Conservation (phyloP, 1,140 invertebrate species). For the Liolophura sinensis region DNA sequence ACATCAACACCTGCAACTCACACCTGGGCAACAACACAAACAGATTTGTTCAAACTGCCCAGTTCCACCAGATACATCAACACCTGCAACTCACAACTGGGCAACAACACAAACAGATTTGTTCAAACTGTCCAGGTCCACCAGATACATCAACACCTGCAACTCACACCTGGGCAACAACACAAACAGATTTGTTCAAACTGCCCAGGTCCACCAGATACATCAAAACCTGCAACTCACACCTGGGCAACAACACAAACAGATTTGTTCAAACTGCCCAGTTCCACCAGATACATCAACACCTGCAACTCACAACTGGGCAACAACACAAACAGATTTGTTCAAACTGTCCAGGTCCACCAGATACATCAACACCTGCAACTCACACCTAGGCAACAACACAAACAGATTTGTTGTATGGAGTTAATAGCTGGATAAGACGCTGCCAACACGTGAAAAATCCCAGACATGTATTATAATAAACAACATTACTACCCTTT, state of each 20-base stretch:
- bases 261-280: too few species aligned
- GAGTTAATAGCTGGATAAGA: too few species aligned
- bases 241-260: too few species aligned
- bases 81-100: conserved; percentile 29
- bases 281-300: too few species aligned
- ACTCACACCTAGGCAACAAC: conserved; percentile 18
- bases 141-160: conserved; percentile 33
- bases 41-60: conserved; percentile 39
- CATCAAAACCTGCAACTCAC: conserved; percentile 25
- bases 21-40: not conserved
- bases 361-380: conserved; percentile 34
- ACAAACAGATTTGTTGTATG: too few species aligned
- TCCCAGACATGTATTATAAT: too few species aligned
- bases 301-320: not conserved
- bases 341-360: conserved; percentile 42
- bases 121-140: conserved; percentile 40
- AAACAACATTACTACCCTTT: too few species aligned
- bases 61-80: conserved; percentile 38
- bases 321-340: conserved; percentile 10
- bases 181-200: conserved; percentile 23
- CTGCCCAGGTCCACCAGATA: conserved; percentile 44
- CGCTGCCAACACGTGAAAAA: too few species aligned
- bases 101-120: too few species aligned
- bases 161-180: conserved; percentile 22
- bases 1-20: too few species aligned